Percentiles rank a stretch among this genome's conserved stretches.
Evolutionary conservation across 1,140 invertebrate genomes (phyloP).

Genomic region (Neodiprion fabricii): DNA sequence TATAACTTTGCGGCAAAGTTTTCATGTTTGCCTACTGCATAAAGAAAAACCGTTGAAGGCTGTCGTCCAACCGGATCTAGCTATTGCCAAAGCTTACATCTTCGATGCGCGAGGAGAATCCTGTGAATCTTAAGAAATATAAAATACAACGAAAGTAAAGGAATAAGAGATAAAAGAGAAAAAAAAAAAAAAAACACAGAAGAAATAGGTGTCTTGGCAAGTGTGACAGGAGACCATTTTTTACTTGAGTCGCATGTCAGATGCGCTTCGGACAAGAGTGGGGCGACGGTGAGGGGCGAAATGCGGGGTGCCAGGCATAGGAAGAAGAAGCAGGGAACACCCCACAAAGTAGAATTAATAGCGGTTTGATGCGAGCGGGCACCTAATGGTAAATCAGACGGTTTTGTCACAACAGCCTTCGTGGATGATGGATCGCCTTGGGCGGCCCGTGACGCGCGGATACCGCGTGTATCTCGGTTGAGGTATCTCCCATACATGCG

Average conservation of each 20-base stretch:
- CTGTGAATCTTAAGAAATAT: too few species aligned
- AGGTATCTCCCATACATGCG: background rate
- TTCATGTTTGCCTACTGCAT: too few species aligned
- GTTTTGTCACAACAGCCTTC: conserved; percentile 13
- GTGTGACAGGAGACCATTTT: background rate
- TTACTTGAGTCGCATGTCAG: background rate
- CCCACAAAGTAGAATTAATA: conserved; percentile 18
- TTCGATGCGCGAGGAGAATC: too few species aligned
- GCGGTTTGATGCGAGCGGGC: conserved; percentile 13
- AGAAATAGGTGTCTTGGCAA: background rate
- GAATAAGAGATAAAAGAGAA: too few species aligned
- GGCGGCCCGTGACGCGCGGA: conserved; percentile 5
- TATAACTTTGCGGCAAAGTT: too few species aligned
- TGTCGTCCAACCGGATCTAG: too few species aligned
- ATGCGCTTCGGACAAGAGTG: background rate
- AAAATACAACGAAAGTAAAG: too few species aligned
- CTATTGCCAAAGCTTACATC: too few species aligned
- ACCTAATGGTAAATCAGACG: conserved; percentile 13
- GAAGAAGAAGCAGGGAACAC: background rate
- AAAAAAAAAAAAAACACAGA: background rate
- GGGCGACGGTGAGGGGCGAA: too few species aligned
- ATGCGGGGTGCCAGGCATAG: background rate
- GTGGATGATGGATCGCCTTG: conserved; percentile 14
- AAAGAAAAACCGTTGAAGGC: too few species aligned
- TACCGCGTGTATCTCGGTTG: background rate